Conservation (phyloP, 2,888 invertebrate genomes). For the Nineta flava region DNA sequence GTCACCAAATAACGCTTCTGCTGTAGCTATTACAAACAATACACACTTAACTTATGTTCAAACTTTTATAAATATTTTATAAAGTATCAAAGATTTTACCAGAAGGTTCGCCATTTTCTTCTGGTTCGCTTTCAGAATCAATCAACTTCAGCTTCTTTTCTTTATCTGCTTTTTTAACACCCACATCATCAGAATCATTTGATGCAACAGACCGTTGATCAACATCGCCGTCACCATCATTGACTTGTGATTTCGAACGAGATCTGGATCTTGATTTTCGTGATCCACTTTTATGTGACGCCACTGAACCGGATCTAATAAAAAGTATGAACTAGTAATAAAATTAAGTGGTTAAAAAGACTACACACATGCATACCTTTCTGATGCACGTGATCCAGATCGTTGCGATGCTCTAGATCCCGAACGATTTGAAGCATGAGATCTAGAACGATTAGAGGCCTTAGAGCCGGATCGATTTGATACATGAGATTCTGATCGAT, state of each 20-base stretch:
- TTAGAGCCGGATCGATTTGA: conserved; percentile 1
- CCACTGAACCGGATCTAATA: too few relatives aligned
- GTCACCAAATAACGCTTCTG: conserved; percentile 81
- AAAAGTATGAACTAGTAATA: too few relatives aligned
- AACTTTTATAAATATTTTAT: conserved; percentile 2
- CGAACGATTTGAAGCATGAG: conserved; percentile 14
- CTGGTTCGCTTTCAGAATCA: conserved; percentile 44
- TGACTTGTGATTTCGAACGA: conserved; percentile 7
- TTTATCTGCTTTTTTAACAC: conserved; percentile 24
- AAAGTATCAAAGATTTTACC: conserved; percentile 8
- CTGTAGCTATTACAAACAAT: conserved; percentile 37
- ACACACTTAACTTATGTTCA: neutral
- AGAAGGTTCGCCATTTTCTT: conserved; percentile 29
- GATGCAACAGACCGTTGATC: conserved; percentile 14
- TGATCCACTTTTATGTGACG: conserved; percentile 19
- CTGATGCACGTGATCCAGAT: neutral
- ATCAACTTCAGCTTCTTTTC: conserved; percentile 26
- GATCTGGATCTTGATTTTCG: conserved; percentile 9
- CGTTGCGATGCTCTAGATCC: neutral
- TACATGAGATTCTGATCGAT: neutral
- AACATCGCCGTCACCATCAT: conserved; percentile 30
- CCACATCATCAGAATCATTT: conserved; percentile 22
- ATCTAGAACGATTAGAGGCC: conserved; percentile 12
- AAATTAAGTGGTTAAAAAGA: too few relatives aligned
- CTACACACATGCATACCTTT: too few relatives aligned